Evolutionary conservation across 2,113 vertebrate species (phyloP), one percentile per base, ranked within the genome.

Genomic region (Macquaria ambigua): DNA sequence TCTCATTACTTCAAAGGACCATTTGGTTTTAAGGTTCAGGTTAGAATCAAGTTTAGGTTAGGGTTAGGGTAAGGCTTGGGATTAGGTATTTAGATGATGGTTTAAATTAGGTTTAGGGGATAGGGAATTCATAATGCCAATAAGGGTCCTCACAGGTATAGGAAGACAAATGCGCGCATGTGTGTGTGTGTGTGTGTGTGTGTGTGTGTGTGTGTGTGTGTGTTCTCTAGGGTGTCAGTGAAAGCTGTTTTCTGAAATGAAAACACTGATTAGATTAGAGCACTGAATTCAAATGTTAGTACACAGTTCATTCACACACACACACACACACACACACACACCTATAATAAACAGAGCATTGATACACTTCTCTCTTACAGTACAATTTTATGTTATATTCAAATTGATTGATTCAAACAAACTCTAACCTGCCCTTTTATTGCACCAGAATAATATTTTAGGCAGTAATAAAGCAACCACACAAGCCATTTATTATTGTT

Each of bases 391-490:
- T 52, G 20, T 37, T 53, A 64, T 73, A 16, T 31, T 31, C 28
- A 31, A 31, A 31, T 31, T 31, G 28, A 31, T 31, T 31, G 59
- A 41, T 70, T 68, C 9, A 77, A 53, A 16, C 52, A 72, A 64
- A 66, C 73, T 72, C 73, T 72, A 43, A 69, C 18, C 58, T 71
- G 61, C 61, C 68, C 53, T 82, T 86, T 82, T 41, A 77, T n/a
- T 72, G 20, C 20, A 12, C 14, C 10, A n/a, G 55, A 41, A 6
- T n/a, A 23, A 28, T 31, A 31, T 48, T 50, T 66, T 31, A 72
- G 28, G n/a, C 5, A 7, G 4, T 3, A 64, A 56, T 46, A 18
- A 66, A 55, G n/a, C 9, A 25, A 14, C 8, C 41, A 48, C n/a
- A 25, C 16, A n/a, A n/a, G n/a, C n/a, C n/a, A n/a, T n/a, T n/a